A percentile compares a stretch with the other conserved stretches of the same genome.
These are phyloP conservation scores for Larimichthys crocea DNA, from an alignment of 2,113 vertebrate species.

Conservation along the genomic window DNA sequence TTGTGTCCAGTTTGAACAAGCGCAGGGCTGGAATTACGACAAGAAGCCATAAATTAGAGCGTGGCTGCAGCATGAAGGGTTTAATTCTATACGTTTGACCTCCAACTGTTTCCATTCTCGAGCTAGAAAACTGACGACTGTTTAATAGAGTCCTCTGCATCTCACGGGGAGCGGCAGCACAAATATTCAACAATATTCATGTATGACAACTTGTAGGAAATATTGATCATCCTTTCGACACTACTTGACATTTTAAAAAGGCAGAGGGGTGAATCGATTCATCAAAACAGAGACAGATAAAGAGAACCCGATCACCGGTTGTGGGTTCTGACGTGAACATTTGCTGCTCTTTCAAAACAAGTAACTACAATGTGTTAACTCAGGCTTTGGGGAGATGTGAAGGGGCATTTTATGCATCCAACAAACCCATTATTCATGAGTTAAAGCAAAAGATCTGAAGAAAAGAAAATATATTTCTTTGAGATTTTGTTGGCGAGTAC, in stretches of 20 bases:
- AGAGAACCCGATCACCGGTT: too few species aligned
- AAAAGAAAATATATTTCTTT: too few species aligned
- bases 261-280: background rate
- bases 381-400: too few species aligned
- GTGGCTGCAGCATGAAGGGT: background rate
- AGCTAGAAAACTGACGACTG: background rate
- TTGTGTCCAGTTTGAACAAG: background rate
- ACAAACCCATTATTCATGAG: too few species aligned
- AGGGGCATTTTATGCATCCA: too few species aligned
- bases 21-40: slow-evolving; percentile 1
- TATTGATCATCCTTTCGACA: background rate
- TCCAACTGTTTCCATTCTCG: background rate
- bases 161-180: background rate
- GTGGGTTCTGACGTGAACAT: background rate
- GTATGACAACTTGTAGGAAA: background rate
- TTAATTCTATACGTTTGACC: slow-evolving; percentile 4
- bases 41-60: slow-evolving; percentile 27
- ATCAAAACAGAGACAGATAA: background rate
- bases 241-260: background rate
- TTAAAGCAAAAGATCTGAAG: too few species aligned
- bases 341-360: background rate
- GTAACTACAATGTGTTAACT: background rate
- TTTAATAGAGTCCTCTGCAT: background rate
- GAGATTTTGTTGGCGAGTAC: too few species aligned
- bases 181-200: background rate